Percentiles rank a stretch among this genome's conserved stretches.
Evolutionary conservation across 1,140 invertebrate genomes (phyloP).

Genomic region (Drosophila elegans): DNA sequence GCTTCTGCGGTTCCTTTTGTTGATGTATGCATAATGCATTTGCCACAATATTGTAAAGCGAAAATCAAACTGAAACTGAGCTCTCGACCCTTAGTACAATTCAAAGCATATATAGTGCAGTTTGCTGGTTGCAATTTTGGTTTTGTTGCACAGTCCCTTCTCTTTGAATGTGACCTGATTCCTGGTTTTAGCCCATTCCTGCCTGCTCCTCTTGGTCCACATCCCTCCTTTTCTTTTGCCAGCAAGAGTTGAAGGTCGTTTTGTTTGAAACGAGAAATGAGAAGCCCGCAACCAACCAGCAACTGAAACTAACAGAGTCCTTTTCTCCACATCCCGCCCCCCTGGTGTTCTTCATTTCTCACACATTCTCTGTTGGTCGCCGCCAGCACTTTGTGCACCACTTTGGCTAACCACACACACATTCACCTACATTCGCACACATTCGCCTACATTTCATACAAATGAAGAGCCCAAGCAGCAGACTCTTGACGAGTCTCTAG

Average conservation of each 20-base stretch:
- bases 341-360: conserved; percentile 31
- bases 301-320: conserved; percentile 60
- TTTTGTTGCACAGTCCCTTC: conserved; percentile 30
- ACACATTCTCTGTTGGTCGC: conserved; percentile 57
- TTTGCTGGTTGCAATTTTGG: conserved; percentile 69
- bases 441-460: conserved; percentile 33
- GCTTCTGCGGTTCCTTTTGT: conserved; percentile 31
- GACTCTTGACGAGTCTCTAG: conserved; percentile 66
- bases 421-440: conserved; percentile 24
- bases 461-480: conserved; percentile 67
- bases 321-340: conserved; percentile 20
- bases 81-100: conserved; percentile 23
- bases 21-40: conserved; percentile 33
- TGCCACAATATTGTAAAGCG: conserved; percentile 27
- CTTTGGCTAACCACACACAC: conserved; percentile 63
- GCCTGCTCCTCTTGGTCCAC: conserved; percentile 25
- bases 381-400: conserved; percentile 76
- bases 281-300: conserved; percentile 50
- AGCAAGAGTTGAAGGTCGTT: conserved; percentile 62
- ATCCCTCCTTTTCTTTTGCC: conserved; percentile 42
- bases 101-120: conserved; percentile 35
- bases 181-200: conserved; percentile 36
- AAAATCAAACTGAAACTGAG: conserved; percentile 47
- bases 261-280: conserved; percentile 58
- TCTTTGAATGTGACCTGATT: conserved; percentile 49